Conservation (phyloP, 2,113 vertebrate species). For the Hydrolagus affinis region DNA sequence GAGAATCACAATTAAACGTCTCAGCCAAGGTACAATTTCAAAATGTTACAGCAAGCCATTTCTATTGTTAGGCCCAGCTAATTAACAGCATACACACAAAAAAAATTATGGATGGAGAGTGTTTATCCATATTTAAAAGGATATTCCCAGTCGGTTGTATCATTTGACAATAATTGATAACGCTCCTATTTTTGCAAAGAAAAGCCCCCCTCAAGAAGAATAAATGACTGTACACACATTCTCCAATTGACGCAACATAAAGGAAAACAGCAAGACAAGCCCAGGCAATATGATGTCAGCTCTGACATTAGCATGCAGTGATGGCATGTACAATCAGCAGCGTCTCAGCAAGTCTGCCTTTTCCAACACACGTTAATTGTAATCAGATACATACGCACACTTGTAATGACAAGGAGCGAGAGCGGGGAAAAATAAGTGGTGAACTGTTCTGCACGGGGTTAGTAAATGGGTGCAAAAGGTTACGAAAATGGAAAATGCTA, state of each 20-base stretch:
- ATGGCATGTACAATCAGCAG: neutral
- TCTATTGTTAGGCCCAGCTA: too few species aligned
- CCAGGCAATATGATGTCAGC: neutral
- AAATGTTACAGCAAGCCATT: too few species aligned
- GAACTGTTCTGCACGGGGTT: neutral
- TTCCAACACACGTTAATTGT: neutral
- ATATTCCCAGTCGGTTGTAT: neutral
- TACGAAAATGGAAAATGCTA: neutral
- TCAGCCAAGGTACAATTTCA: too few species aligned
- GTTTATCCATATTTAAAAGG: too few species aligned
- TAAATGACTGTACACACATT: too few species aligned
- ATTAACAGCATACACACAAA: too few species aligned
- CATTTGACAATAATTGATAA: neutral
- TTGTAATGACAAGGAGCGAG: neutral
- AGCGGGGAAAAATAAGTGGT: neutral
- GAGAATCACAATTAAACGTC: too few species aligned
- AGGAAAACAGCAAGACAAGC: neutral
- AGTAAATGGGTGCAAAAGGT: neutral
- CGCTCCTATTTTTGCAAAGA: slow-evolving; percentile 14
- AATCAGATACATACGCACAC: neutral
- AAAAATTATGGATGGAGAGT: too few species aligned
- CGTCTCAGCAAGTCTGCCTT: neutral
- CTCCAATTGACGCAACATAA: neutral
- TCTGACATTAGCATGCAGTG: neutral
- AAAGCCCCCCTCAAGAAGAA: slow-evolving; percentile 9